Evolutionary conservation across 2,888 invertebrate genomes (phyloP).

Genomic region (Spialia ferax): DNA sequence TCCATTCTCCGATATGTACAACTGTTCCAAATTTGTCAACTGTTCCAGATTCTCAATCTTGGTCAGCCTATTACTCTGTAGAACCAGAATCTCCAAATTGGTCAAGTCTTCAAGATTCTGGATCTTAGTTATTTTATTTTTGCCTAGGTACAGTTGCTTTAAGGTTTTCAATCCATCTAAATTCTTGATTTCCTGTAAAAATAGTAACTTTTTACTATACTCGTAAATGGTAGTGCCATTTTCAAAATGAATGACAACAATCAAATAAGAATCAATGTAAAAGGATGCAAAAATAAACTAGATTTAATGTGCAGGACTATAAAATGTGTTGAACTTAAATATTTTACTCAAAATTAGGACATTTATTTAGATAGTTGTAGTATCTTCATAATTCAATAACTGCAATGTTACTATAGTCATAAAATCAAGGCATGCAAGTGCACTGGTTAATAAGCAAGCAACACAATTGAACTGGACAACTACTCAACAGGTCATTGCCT

Average conservation of each 20-base stretch:
- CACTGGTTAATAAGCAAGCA: background rate
- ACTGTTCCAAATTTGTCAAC: constrained; percentile 91
- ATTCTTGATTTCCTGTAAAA: constrained; percentile 93
- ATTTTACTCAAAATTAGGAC: too few relatives aligned
- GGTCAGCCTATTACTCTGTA: constrained; percentile 96
- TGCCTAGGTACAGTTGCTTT: constrained; percentile 94
- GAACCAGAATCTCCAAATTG: constrained; percentile 92
- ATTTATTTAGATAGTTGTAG: too few relatives aligned
- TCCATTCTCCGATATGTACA: constrained; percentile 98
- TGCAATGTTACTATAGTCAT: background rate
- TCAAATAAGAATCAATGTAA: too few relatives aligned
- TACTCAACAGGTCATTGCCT: constrained; percentile 1
- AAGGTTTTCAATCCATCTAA: constrained; percentile 91
- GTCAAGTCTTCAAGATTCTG: constrained; percentile 92
- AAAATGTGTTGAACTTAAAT: too few relatives aligned
- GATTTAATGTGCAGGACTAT: too few relatives aligned
- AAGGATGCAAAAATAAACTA: too few relatives aligned
- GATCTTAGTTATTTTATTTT: constrained; percentile 97
- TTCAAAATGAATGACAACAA: too few relatives aligned
- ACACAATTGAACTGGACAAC: background rate
- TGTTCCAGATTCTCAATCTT: constrained; percentile 95
- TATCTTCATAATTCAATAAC: background rate
- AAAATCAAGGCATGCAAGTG: background rate
- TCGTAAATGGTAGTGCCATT: too few relatives aligned
- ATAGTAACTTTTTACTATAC: too few relatives aligned